A percentile compares a stretch with the other conserved stretches of the same genome.
phyloP scores from a whole-genome alignment of 2,888 invertebrate genomes.

The Philhelius pedissequus region DNA sequence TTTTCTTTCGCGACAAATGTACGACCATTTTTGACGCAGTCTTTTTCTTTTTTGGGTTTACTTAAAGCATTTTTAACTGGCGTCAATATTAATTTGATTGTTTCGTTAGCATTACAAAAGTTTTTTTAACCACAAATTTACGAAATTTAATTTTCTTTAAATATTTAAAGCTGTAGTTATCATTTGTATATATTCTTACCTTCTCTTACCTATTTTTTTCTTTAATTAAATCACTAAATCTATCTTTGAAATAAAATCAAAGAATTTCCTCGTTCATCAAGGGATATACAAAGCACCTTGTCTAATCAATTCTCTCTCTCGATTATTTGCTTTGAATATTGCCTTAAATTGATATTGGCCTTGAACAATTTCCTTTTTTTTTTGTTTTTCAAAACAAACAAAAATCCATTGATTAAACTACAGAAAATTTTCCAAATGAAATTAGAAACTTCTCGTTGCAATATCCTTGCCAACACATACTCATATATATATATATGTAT shows the following conservation, averaged over 20 bases:
- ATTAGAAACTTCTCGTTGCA: slow-evolving; percentile 1
- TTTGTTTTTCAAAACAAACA: too few species aligned
- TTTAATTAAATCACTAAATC: background rate
- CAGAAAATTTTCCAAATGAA: background rate
- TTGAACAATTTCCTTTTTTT: background rate
- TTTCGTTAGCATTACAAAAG: too few species aligned
- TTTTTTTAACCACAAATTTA: too few species aligned
- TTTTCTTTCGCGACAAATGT: too few species aligned
- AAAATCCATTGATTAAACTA: background rate
- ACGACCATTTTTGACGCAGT: too few species aligned
- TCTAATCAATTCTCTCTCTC: background rate
- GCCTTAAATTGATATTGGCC: background rate
- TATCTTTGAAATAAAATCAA: background rate
- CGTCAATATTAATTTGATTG: too few species aligned
- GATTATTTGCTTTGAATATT: background rate
- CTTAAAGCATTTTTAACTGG: too few species aligned
- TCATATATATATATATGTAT: background rate
- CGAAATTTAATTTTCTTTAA: too few species aligned
- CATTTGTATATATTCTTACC: too few species aligned
- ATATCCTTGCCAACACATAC: background rate
- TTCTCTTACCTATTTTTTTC: too few species aligned
- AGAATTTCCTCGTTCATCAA: background rate
- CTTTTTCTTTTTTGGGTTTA: too few species aligned
- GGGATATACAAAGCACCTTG: background rate
- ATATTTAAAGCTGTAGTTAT: too few species aligned